Evolutionary conservation across 2,888 invertebrate species (phyloP), one percentile per base, ranked within the genome.

Genomic region (Athrips mouffetella): DNA sequence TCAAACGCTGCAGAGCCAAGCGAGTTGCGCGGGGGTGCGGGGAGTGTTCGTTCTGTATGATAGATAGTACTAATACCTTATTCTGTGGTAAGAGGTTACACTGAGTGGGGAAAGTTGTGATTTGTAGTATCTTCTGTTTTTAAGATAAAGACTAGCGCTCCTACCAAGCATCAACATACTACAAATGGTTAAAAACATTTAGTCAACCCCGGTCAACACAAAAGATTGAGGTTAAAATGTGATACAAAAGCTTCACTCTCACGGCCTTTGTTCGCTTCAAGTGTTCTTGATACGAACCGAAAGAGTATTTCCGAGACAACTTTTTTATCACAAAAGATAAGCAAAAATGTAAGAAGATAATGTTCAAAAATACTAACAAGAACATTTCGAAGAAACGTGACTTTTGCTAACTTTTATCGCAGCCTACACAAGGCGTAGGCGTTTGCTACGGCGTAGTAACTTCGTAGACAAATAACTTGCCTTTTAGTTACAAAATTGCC

Each of bases 341-440:
- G n/a, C n/a, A n/a, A n/a, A n/a, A n/a, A n/a, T n/a, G n/a, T n/a
- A n/a, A n/a, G n/a, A n/a, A n/a, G n/a, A n/a, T n/a, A n/a, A n/a
- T n/a, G n/a, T n/a, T n/a, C n/a, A n/a, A n/a, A n/a, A n/a, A n/a
- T n/a, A n/a, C n/a, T n/a, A n/a, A n/a, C n/a, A 8, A 21, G 10
- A n/a, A 18, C 18, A 37, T 18, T 21, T 18, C n/a, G 18, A 3
- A 37, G 3, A n/a, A 37, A 37, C 37, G n/a, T 37, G 37, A 37
- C 20, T 37, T 10, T 11, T 20, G n/a, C 2, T n/a, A n/a, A 35
- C 10, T 30, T 3, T 30, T 56, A 63, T 65, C 64, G 63, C 50
- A 2, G 42, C 21, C 64, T 65, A 70, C 65, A 57, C 42, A n/a
- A 8, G 45, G 51, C 60, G 73, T 73, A 72, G 73, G 21, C 58